These are phyloP conservation scores for Gonatopus flavifemur DNA, from an alignment of 1,140 invertebrate genomes.

Conservation along the genomic window DNA sequence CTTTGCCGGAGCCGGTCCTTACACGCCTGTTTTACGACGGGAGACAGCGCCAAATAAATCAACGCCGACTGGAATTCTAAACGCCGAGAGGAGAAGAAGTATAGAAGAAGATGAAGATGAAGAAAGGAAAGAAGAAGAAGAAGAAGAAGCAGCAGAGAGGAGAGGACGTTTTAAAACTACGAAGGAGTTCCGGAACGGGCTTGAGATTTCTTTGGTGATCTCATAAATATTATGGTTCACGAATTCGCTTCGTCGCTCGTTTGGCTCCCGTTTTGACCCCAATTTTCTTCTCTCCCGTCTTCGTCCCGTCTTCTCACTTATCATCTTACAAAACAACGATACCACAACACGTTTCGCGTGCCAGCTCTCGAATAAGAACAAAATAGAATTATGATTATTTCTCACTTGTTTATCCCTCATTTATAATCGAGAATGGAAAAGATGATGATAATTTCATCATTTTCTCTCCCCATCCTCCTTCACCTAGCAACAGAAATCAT, in stretches of 20 bases:
- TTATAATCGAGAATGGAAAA: too few relatives aligned
- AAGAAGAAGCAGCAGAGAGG: too few relatives aligned
- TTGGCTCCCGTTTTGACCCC: constrained; percentile 15
- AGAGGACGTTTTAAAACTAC: constrained; percentile 28
- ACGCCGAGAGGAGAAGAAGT: too few relatives aligned
- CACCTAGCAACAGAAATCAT: too few relatives aligned
- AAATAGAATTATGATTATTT: too few relatives aligned
- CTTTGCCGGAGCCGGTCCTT: constrained; percentile 8
- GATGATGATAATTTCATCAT: too few relatives aligned
- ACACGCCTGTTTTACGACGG: constrained; percentile 16
- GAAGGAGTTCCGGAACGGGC: constrained; percentile 30
- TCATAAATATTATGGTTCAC: constrained; percentile 26
- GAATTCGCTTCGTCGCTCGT: constrained; percentile 5
- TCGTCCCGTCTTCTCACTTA: constrained; percentile 7
- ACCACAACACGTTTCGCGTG: too few relatives aligned
- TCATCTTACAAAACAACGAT: constrained; percentile 27
- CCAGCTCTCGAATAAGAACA: too few relatives aligned
- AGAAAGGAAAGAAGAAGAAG: too few relatives aligned
- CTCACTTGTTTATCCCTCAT: too few relatives aligned
- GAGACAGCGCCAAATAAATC: constrained; percentile 22
- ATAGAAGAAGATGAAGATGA: too few relatives aligned
- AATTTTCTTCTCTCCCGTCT: constrained; percentile 10
- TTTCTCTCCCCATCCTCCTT: too few relatives aligned
- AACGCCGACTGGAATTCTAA: constrained; percentile 25
- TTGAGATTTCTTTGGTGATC: constrained; percentile 9